Evolutionary conservation across 2,888 invertebrate species (phyloP).

Genomic region (Gerris lacustris): DNA sequence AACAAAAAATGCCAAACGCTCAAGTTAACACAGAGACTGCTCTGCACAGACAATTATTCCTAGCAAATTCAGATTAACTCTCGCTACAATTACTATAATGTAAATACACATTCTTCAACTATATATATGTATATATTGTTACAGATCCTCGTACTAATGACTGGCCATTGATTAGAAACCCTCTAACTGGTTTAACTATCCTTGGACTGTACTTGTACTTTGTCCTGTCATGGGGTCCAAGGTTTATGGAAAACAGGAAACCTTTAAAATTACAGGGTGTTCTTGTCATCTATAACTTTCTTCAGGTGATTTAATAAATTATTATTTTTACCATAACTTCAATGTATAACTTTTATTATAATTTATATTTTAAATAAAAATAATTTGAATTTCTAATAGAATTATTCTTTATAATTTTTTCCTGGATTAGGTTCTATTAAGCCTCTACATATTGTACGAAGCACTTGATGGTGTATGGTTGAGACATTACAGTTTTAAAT

Average conservation of each 20-base stretch:
- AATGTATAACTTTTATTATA: too few relatives aligned
- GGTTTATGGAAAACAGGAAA: conserved; percentile 42
- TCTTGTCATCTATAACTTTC: conserved; percentile 43
- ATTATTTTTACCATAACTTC: too few relatives aligned
- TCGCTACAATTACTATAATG: too few relatives aligned
- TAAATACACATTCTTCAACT: too few relatives aligned
- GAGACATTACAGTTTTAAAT: conserved; percentile 33
- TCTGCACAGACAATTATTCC: too few relatives aligned
- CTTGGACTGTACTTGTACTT: conserved; percentile 41
- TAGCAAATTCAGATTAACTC: too few relatives aligned
- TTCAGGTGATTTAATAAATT: conserved; percentile 41
- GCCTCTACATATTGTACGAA: conserved; percentile 25
- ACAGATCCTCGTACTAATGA: conserved; percentile 39
- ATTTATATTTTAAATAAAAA: too few relatives aligned
- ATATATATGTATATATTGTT: conserved; percentile 8
- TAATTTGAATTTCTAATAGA: too few relatives aligned
- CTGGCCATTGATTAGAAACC: conserved; percentile 43
- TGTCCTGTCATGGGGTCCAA: conserved; percentile 41
- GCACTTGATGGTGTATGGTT: conserved; percentile 34
- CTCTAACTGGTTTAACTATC: conserved; percentile 41
- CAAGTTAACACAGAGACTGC: too few relatives aligned
- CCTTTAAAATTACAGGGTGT: conserved; percentile 40
- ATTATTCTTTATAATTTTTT: too few relatives aligned
- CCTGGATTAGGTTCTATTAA: conserved; percentile 19
- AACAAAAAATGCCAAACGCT: too few relatives aligned